Base-by-base conservation (phyloP, 2,113 vertebrate species). In the Eptesicus fuscus region DNA sequence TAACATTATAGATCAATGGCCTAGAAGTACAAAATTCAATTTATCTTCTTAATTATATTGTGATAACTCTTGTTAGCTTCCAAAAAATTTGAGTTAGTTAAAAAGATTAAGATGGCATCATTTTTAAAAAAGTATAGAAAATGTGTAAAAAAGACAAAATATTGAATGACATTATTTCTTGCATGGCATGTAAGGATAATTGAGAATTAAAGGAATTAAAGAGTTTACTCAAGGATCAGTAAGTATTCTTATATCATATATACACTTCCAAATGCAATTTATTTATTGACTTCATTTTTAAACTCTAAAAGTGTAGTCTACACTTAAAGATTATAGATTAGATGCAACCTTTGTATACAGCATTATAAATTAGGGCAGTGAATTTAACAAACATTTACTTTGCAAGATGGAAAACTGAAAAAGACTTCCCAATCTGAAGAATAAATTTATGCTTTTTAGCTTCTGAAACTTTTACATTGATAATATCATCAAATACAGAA, bases 261-360 rank as follows among this genome's bases (percentile, higher is more conserved):
- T n/a, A 37, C 1, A 82, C 28, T 71, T 88, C 25, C 37, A 92
- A 40, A 7, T 11, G 12, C 73, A 25, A 69, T 92, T 92, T 91
- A 92, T 92, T 93, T 85, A 79, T n/a, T 59, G 13, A 83, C 59
- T 9, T 90, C 5, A 70, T 13, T 49, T 92, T 88, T 95, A 85
- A 20, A 8, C 12, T 93, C 4, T 88, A 76, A 12, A 91, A 91
- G 40, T 84, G 4, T 86, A 53, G 14, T 53, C 13, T 49, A 59
- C 1, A 80, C 18, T 65, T 93, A 84, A 92, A 91, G 51, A 90
- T 53, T 79, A 73, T 17, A 91, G 20, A 74, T 79, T 51, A 69
- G 9, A 25, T 70, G 65, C 16, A 95, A 63, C 0, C 4, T 73
- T 94, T 74, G 18, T 18, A 65, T 35, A 61, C 23, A 35, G 0